Conservation (phyloP, 2,888 invertebrate species). For the Melinopterus prodromus region DNA sequence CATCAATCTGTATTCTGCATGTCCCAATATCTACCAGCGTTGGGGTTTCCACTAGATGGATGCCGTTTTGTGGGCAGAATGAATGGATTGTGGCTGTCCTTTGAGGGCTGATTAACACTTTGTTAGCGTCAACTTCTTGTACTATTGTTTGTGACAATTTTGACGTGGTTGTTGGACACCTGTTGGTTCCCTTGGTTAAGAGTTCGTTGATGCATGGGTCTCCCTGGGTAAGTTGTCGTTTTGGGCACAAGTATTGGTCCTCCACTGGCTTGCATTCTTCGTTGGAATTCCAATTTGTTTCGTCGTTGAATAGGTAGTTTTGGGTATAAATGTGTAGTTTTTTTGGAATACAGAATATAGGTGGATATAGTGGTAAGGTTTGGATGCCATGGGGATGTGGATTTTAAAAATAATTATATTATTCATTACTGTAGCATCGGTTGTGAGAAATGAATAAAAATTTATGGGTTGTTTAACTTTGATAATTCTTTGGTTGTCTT, state of each 20-base stretch:
- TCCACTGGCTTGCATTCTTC: conserved; percentile 16
- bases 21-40: too few species aligned
- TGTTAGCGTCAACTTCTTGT: too few species aligned
- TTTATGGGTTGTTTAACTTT: conserved; percentile 18
- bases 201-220: too few species aligned
- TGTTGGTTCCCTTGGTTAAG: too few species aligned
- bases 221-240: too few species aligned
- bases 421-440: background rate
- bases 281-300: conserved; percentile 26
- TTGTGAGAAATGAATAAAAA: conserved; percentile 27
- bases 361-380: conserved; percentile 24
- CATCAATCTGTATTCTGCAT: too few species aligned
- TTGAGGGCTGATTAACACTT: too few species aligned
- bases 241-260: conserved; percentile 11
- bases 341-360: conserved; percentile 24
- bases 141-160: too few species aligned
- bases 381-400: conserved; percentile 28
- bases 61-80: too few species aligned
- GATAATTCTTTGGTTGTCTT: conserved; percentile 7
- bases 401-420: conserved; percentile 29
- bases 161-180: too few species aligned
- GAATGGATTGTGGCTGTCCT: too few species aligned
- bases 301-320: conserved; percentile 28
- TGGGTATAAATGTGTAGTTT: conserved; percentile 28
- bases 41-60: too few species aligned